Conservation (phyloP, 2,888 invertebrate species). For the Harpalus rubripes region DNA sequence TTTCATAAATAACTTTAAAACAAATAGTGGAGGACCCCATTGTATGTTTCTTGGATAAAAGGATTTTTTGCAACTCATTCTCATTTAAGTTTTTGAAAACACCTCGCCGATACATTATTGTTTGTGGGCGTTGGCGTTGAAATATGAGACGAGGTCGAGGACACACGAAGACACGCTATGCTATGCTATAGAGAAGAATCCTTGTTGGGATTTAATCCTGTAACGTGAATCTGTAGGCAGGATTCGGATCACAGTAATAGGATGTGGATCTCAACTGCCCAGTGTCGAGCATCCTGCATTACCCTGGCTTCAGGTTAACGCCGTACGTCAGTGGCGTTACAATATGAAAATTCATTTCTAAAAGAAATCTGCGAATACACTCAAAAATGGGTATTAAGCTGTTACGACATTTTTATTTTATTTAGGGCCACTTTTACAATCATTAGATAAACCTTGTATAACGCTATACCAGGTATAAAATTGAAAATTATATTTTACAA, state of each 20-base stretch:
- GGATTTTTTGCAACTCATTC: too few species aligned
- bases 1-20: too few species aligned
- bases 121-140: background rate
- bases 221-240: conserved; percentile 46
- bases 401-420: too few species aligned
- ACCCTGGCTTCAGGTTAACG: conserved; percentile 42
- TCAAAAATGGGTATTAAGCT: too few species aligned
- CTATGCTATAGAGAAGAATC: conserved; percentile 43
- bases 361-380: too few species aligned
- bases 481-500: too few species aligned
- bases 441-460: too few species aligned
- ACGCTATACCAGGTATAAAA: too few species aligned
- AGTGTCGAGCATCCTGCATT: conserved; percentile 59
- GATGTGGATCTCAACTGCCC: conserved; percentile 55
- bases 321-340: conserved; percentile 1
- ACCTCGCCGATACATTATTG: background rate
- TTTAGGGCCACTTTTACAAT: too few species aligned
- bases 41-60: too few species aligned
- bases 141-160: conserved; percentile 49
- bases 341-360: background rate
- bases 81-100: too few species aligned
- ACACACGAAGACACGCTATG: background rate
- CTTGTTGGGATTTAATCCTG: conserved; percentile 67
- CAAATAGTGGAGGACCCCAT: too few species aligned
- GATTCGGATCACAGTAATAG: conserved; percentile 54